Percentiles rank a stretch among this genome's conserved stretches.
These are phyloP conservation scores for Drosophila ambigua DNA, from an alignment of 1,140 invertebrate genomes.

Conservation along the genomic window DNA sequence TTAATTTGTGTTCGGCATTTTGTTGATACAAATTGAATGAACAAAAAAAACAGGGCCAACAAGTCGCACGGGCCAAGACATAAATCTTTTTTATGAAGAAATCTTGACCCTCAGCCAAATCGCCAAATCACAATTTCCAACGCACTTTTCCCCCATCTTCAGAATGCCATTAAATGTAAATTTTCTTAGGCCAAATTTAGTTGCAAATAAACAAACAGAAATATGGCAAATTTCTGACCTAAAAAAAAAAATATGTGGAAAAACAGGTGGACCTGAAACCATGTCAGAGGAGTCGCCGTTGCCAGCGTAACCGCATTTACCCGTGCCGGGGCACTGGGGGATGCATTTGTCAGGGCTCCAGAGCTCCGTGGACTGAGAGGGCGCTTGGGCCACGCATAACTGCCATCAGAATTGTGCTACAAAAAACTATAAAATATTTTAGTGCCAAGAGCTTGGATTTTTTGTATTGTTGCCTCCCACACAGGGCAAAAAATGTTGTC, in stretches of 20 bases:
- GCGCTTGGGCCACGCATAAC: constrained; percentile 68
- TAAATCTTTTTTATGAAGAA: constrained; percentile 49
- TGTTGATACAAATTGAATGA: constrained; percentile 55
- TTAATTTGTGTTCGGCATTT: constrained; percentile 59
- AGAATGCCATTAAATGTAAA: constrained; percentile 14
- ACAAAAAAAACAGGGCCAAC: not conserved
- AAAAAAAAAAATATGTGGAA: constrained; percentile 44
- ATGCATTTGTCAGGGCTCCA: constrained; percentile 64
- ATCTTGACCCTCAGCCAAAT: constrained; percentile 25
- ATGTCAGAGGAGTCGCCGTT: constrained; percentile 17
- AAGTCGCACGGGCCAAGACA: constrained; percentile 40
- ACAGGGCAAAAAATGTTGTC: constrained; percentile 38
- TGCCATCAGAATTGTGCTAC: constrained; percentile 62
- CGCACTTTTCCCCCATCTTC: too few species aligned
- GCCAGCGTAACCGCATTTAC: constrained; percentile 31
- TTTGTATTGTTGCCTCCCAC: constrained; percentile 13
- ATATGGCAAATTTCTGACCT: constrained; percentile 48
- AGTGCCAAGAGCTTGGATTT: constrained; percentile 54
- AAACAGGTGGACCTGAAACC: constrained; percentile 56
- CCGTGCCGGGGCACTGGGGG: constrained; percentile 48
- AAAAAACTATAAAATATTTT: constrained; percentile 64
- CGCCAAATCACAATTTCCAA: not conserved
- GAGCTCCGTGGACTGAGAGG: constrained; percentile 11
- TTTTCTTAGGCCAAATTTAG: constrained; percentile 52
- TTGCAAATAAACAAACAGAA: constrained; percentile 40